These are phyloP conservation scores for Furcula furcula DNA, from an alignment of 2,888 invertebrate species.

Conservation along the genomic window DNA sequence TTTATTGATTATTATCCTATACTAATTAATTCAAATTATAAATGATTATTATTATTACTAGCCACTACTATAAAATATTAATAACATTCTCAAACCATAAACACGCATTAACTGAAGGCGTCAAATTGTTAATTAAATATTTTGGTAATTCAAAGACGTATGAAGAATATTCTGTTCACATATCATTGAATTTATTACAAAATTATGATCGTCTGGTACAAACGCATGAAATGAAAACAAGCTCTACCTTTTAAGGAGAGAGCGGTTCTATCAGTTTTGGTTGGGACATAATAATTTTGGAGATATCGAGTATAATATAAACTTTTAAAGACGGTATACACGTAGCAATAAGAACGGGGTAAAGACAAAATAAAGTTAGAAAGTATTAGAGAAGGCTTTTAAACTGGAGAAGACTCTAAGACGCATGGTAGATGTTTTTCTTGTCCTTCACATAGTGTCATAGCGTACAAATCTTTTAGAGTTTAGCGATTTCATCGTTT, in stretches of 20 bases:
- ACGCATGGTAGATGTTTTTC: no score
- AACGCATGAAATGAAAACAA: conserved; percentile 13
- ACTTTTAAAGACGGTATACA: conserved; percentile 11
- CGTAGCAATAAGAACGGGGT: no score
- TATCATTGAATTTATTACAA: conserved; percentile 12
- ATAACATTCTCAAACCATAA: conserved; percentile 13
- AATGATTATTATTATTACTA: neutral
- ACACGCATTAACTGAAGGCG: conserved; percentile 15
- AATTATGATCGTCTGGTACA: conserved; percentile 9
- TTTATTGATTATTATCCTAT: neutral
- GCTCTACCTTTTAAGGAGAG: conserved; percentile 23
- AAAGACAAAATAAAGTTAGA: no score
- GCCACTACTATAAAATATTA: conserved; percentile 6
- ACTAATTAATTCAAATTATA: neutral
- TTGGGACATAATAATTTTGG: conserved; percentile 5
- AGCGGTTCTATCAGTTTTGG: conserved; percentile 8
- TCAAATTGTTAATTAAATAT: conserved; percentile 17
- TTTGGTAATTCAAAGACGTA: conserved; percentile 12
- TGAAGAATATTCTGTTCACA: conserved; percentile 5
- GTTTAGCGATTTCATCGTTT: no score
- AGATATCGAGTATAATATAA: conserved; percentile 10
- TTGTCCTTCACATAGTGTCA: no score
- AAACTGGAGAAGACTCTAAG: no score
- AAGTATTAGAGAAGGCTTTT: no score
- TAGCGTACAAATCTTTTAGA: no score